These are phyloP conservation scores for Campylomormyrus numenius DNA, from an alignment of 2,113 vertebrate species.

Conservation along the genomic window DNA sequence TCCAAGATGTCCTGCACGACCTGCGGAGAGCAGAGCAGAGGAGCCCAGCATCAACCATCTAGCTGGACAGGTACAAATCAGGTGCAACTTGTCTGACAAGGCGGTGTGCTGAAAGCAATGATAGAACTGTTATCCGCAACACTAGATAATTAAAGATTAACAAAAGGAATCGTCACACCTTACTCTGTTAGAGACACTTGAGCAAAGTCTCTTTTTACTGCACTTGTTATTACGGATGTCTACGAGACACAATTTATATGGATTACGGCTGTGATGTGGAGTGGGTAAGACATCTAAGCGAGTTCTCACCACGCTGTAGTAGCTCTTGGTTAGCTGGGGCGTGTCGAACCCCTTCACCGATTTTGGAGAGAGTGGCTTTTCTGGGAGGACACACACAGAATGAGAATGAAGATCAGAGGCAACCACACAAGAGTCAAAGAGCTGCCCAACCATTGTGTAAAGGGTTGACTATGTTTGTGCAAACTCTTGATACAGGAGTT, in stretches of 20 bases:
- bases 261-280: neutral
- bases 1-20: conserved; percentile 96
- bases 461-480: neutral
- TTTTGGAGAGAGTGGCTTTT: conserved; percentile 89
- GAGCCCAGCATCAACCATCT: neutral
- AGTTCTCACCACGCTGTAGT: conserved; percentile 85
- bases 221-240: neutral
- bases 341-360: conserved; percentile 71
- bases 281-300: too few relatives aligned
- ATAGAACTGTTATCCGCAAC: neutral
- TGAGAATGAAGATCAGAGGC: neutral
- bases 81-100: neutral
- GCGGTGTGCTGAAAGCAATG: neutral
- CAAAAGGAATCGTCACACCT: neutral
- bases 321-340: conserved; percentile 89
- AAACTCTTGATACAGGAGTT: neutral
- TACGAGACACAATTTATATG: neutral
- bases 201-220: neutral
- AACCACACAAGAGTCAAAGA: neutral
- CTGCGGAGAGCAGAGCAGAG: conserved; percentile 50
- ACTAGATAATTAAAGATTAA: neutral
- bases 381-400: conserved; percentile 52
- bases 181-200: neutral
- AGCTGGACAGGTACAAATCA: neutral
- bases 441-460: neutral